These are phyloP conservation scores for Hyla sarda DNA, from an alignment of 2,113 vertebrate species.

Conservation along the genomic window DNA sequence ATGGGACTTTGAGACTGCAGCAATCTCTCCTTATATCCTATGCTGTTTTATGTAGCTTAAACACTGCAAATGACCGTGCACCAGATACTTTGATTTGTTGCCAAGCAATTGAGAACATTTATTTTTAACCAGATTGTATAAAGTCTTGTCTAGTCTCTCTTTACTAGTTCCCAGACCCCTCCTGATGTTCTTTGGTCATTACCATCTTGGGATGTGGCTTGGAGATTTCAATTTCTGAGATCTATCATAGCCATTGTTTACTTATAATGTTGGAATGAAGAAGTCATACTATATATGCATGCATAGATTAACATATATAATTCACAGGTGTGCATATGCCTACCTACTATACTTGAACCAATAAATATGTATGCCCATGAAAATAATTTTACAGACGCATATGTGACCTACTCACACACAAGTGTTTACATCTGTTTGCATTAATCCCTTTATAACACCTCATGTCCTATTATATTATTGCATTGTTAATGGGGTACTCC, in stretches of 20 bases:
- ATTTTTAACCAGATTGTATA: not conserved
- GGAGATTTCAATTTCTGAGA: not conserved
- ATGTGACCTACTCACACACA: too few relatives aligned
- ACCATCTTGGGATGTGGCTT: not conserved
- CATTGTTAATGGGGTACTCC: too few relatives aligned
- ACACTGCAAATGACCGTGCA: conserved; percentile 25
- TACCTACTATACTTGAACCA: too few relatives aligned
- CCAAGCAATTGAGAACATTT: conserved; percentile 20
- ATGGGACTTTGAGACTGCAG: conserved; percentile 12
- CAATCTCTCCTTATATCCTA: conserved; percentile 61
- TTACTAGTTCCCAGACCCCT: not conserved
- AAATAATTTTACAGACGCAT: too few relatives aligned
- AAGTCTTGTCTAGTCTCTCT: not conserved
- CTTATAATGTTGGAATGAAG: too few relatives aligned
- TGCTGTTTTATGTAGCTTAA: conserved; percentile 58
- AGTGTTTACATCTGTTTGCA: too few relatives aligned
- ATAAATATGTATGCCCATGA: too few relatives aligned
- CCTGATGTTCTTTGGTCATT: not conserved
- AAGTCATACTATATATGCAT: too few relatives aligned
- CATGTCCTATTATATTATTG: too few relatives aligned
- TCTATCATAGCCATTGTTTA: not conserved
- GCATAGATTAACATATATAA: too few relatives aligned
- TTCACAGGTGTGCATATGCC: too few relatives aligned
- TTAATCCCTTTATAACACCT: too few relatives aligned
- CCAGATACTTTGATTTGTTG: not conserved